phyloP scores from a whole-genome alignment of 2,113 vertebrate genomes.

The Heterotilapia buettikoferi region DNA sequence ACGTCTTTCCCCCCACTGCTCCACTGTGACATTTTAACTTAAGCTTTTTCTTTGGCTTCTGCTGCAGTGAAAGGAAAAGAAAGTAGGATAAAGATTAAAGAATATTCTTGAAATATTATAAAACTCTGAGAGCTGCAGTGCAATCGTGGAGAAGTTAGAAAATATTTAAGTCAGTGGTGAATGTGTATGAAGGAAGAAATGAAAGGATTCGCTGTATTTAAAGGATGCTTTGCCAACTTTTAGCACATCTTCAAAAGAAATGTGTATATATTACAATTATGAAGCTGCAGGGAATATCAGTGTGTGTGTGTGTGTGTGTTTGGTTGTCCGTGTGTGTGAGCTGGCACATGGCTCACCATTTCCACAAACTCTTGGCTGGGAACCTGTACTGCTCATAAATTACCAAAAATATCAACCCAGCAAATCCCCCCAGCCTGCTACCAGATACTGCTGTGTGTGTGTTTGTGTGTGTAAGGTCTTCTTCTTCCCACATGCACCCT shows the following conservation, averaged over 20 bases:
- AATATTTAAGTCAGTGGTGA: background rate
- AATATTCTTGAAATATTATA: background rate
- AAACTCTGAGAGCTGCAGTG: background rate
- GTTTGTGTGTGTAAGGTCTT: background rate
- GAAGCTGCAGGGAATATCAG: background rate
- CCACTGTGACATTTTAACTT: background rate
- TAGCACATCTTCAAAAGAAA: background rate
- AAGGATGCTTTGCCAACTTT: background rate
- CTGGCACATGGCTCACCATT: slow-evolving; percentile 17
- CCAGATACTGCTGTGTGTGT: background rate
- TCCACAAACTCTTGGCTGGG: slow-evolving; percentile 7
- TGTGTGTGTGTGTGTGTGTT: background rate
- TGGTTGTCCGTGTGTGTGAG: background rate
- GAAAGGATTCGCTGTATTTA: background rate
- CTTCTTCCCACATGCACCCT: background rate
- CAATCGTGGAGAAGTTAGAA: background rate
- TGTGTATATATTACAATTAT: background rate
- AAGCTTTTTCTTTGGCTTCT: background rate
- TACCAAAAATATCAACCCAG: background rate
- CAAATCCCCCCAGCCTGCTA: background rate
- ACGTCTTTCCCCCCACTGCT: background rate
- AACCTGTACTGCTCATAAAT: slow-evolving; percentile 30
- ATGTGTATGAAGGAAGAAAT: background rate
- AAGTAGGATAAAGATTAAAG: background rate
- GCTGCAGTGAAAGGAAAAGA: background rate